These are phyloP conservation scores for Scomber colias DNA, from an alignment of 2,113 vertebrate genomes.

Conservation along the genomic window DNA sequence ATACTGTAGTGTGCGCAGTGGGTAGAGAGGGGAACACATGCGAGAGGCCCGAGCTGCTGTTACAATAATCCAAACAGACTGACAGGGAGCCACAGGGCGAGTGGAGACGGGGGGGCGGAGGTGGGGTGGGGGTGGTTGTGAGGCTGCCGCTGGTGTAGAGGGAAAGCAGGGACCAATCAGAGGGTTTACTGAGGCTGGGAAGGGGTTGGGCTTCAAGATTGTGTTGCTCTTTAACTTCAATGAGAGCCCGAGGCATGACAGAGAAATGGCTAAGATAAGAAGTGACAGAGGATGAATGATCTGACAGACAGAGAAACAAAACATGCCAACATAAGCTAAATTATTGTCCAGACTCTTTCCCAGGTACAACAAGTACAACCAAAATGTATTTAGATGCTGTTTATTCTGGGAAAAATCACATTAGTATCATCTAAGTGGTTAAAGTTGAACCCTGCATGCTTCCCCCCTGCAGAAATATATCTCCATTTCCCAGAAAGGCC, in stretches of 20 bases:
- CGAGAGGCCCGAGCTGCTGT: constrained; percentile 63
- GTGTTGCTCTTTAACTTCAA: constrained; percentile 48
- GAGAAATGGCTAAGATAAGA: constrained; percentile 48
- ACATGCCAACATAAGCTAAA: not conserved
- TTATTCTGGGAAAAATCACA: no score
- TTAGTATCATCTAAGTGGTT: no score
- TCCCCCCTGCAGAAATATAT: not conserved
- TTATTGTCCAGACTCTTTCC: not conserved
- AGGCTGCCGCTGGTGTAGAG: no score
- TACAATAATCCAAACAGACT: constrained; percentile 78
- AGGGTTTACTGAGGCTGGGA: constrained; percentile 16
- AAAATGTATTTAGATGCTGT: no score
- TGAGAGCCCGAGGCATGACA: constrained; percentile 32
- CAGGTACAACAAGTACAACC: no score
- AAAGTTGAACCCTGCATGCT: not conserved
- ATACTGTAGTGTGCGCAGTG: constrained; percentile 31
- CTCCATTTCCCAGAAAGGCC: constrained; percentile 3
- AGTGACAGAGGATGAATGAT: not conserved
- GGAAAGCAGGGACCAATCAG: not conserved
- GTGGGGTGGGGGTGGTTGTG: not conserved
- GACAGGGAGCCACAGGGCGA: constrained; percentile 52
- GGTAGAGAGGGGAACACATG: constrained; percentile 41
- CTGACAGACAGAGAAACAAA: constrained; percentile 1
- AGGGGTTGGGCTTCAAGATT: constrained; percentile 47
- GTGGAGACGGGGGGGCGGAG: constrained; percentile 26